Evolutionary conservation across 2,113 vertebrate genomes (phyloP), one percentile per base, ranked within the genome.

Genomic region (Prochilodus magdalenae): DNA sequence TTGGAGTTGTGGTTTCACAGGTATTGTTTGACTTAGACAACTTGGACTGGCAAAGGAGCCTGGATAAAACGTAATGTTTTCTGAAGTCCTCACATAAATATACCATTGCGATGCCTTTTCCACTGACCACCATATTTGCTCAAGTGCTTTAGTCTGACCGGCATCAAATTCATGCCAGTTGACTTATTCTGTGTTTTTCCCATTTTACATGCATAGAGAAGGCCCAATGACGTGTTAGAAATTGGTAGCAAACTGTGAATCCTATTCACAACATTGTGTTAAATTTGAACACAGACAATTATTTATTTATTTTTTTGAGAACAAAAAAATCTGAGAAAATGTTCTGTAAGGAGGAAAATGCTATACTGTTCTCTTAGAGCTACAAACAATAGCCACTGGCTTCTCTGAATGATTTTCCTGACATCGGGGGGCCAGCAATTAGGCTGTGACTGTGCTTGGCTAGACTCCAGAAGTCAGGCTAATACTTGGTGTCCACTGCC

Each of bases 381-480:
- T 78, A 84, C 83, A 89, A 79, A 94, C 90, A 94, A 93, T 91
- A 88, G 67, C 63, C 27, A 5, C 87, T 90, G 87, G 90, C 88
- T 90, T 89, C 86, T 77, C 91, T 89, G 93, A 90, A 90, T 86
- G 87, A 89, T 92, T 89, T 92, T 91, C 86, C 89, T 92, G 92
- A 87, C 89, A 85, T 87, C 89, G 88, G 91, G 89, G 92, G 91
- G 91, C 89, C 87, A 90, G 90, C 91, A 93, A 92, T 92, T 93
- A 94, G 92, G 89, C 90, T 91, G 90, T 93, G 91, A 93, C 90
- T 93, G 90, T 87, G 82, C 76, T 88, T 94, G 93, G 93, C 92
- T 89, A 83, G 87, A 82, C 81, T 89, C 91, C 93, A 90, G 86
- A 77, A 84, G 88, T 90, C 87, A 89, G 83, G 83, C 77, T 67